A percentile compares a stretch with the other conserved stretches of the same genome.
Evolutionary conservation across 2,888 invertebrate genomes (phyloP).

Genomic region (Drosophila prostipennis): DNA sequence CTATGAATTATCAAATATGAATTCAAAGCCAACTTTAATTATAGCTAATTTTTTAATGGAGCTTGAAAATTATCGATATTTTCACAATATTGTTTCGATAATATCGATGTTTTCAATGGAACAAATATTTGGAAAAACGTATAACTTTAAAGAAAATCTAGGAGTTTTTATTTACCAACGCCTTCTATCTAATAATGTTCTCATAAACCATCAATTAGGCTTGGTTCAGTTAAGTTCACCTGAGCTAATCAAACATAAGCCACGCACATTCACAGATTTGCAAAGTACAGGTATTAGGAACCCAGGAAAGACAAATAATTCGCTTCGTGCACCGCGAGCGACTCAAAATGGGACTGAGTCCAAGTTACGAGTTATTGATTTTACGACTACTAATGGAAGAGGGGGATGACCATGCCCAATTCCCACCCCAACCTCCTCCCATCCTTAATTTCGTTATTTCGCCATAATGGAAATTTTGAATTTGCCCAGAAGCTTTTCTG

Average conservation of each 20-base stretch:
- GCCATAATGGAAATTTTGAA: constrained; percentile 55
- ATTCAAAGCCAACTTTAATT: too few species aligned
- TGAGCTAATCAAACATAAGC: constrained; percentile 16
- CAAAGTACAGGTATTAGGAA: constrained; percentile 1
- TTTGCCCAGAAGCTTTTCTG: constrained; percentile 9
- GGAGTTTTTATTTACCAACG: too few species aligned
- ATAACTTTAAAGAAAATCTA: too few species aligned
- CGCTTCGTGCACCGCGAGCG: constrained; percentile 10
- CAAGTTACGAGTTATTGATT: constrained; percentile 56
- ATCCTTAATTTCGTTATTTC: constrained; percentile 36
- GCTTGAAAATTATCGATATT: too few species aligned
- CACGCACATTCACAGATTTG: constrained; percentile 1
- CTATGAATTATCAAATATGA: too few species aligned
- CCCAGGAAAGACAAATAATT: constrained; percentile 5
- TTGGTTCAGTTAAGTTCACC: constrained; percentile 4
- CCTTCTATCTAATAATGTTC: background rate
- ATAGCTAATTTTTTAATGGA: too few species aligned
- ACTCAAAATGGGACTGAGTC: constrained; percentile 20
- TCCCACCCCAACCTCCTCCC: background rate
- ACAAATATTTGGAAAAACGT: too few species aligned
- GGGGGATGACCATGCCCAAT: background rate
- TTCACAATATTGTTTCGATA: too few species aligned
- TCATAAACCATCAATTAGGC: background rate
- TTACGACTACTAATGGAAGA: constrained; percentile 17
- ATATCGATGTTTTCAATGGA: background rate